Percentiles rank a stretch among this genome's conserved stretches.
Evolutionary conservation across 1,140 invertebrate species (phyloP).

Genomic region (Delia radicum): DNA sequence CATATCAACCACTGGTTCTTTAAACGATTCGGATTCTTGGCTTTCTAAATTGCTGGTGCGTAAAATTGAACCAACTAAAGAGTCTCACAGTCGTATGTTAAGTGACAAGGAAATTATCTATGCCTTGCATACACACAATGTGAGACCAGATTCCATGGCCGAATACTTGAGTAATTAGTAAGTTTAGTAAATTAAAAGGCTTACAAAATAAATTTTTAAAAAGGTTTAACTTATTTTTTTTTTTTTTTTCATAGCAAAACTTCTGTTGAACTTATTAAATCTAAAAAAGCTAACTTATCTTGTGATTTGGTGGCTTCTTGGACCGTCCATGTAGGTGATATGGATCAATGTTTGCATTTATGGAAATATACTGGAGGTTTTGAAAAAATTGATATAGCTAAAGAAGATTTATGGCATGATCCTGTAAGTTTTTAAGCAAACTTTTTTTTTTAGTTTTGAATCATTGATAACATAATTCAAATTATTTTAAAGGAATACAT

Average conservation of each 20-base stretch:
- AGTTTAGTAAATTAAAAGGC: constrained; percentile 57
- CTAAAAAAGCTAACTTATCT: constrained; percentile 68
- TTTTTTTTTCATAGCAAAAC: constrained; percentile 67
- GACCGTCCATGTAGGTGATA: constrained; percentile 83
- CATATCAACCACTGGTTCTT: constrained; percentile 37
- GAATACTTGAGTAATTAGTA: constrained; percentile 90
- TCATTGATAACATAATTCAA: not conserved
- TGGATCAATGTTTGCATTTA: constrained; percentile 94
- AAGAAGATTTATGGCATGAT: constrained; percentile 71
- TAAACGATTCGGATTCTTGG: constrained; percentile 71
- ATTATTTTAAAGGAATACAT: constrained; percentile 67
- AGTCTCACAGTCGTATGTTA: constrained; percentile 91
- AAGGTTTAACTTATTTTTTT: not conserved
- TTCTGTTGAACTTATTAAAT: constrained; percentile 75
- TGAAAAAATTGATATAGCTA: constrained; percentile 79
- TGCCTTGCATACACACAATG: constrained; percentile 91
- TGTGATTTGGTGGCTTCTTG: constrained; percentile 81
- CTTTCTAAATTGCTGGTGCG: constrained; percentile 85
- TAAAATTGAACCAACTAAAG: constrained; percentile 91
- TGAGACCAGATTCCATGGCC: constrained; percentile 81
- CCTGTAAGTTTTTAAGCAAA: constrained; percentile 53
- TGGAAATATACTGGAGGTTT: constrained; percentile 95
- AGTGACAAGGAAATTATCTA: constrained; percentile 94
- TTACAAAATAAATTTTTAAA: no score
- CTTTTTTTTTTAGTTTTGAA: constrained; percentile 35